Base-by-base conservation (phyloP, 2,113 vertebrate genomes). In the Pluvialis apricaria region DNA sequence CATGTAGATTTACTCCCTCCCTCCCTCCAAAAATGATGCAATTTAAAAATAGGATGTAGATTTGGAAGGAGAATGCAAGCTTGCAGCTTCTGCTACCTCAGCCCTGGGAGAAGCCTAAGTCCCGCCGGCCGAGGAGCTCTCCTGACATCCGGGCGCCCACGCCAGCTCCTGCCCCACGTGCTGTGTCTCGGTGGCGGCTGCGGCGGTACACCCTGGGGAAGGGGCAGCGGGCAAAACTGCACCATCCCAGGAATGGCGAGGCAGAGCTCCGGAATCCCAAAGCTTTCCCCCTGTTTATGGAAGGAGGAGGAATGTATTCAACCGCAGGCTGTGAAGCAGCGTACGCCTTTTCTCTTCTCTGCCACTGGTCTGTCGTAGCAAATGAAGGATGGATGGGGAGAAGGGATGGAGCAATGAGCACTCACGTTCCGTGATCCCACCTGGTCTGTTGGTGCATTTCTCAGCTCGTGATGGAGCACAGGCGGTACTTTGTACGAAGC, bases 1-100 rank as follows among this genome's bases (percentile, higher is more conserved):
- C 52, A n/a, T 38, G 19, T 28, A 45, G 11, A 57, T 71, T 55
- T 89, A 68, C 58, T 71, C 34, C 54, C 72, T 79, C 61, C 29
- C 47, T 68, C 16, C 11, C 34, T 69, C 44, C 58, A 60, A 32
- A 83, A 76, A 86, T 7, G 4, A 65, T 45, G 40, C 31, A 44
- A 38, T 73, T 87, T 45, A n/a, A 92, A 92, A 92, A 72, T 13
- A 70, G 49, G 26, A 47, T 80, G n/a, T 64, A 61, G 55, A 72
- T 72, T 64, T 64, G 60, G 73, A 79, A 78, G 82, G 42, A 82
- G 62, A 85, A 64, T 42, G 45, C 57, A 60, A 66, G 14, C 34
- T 79, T 89, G 65, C 34, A 71, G 25, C 17, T 79, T 76, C 57
- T 66, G 29, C 61, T 68, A 5, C 22, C 60, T 57, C n/a, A 18